phyloP scores from a whole-genome alignment of 2,113 vertebrate species.

The Oostethus manadensis region DNA sequence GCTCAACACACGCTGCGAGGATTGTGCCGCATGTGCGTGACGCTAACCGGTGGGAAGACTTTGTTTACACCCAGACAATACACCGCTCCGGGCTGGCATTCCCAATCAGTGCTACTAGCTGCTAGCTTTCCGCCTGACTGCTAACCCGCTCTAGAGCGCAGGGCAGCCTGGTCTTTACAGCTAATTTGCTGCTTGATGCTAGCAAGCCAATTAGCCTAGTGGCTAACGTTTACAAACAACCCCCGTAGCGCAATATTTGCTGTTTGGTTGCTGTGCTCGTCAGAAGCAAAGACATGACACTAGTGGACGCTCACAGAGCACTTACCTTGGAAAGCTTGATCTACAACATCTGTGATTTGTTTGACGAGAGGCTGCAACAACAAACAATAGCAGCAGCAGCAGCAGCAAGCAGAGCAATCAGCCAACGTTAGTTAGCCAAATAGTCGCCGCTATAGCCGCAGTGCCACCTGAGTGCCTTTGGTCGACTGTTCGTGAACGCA shows the following conservation, averaged over 20 bases:
- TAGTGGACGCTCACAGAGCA: conserved; percentile 41
- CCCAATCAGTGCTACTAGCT: conserved; percentile 65
- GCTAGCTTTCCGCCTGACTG: conserved; percentile 31
- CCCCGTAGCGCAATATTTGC: conserved; percentile 23
- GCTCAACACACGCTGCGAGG: not conserved
- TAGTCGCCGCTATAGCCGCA: conserved; percentile 64
- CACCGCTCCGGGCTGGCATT: conserved; percentile 40
- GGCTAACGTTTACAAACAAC: conserved; percentile 55
- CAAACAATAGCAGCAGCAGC: conserved; percentile 68
- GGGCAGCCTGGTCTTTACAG: too few species aligned
- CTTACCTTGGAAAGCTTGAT: conserved; percentile 75
- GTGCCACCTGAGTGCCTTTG: conserved; percentile 62
- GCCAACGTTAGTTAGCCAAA: conserved; percentile 71
- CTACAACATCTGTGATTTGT: conserved; percentile 81
- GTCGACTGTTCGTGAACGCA: conserved; percentile 38
- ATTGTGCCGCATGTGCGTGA: conserved; percentile 6
- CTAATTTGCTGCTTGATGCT: conserved; percentile 33
- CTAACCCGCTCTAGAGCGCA: not conserved
- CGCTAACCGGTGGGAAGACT: conserved; percentile 41
- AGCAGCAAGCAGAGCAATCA: conserved; percentile 53
- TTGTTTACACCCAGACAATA: conserved; percentile 51
- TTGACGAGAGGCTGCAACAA: conserved; percentile 73
- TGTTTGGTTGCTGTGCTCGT: not conserved
- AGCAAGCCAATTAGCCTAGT: conserved; percentile 60
- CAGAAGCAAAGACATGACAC: conserved; percentile 14